Evolutionary conservation across 2,888 invertebrate species (phyloP).

Genomic region (Leptinotarsa tumamoca): DNA sequence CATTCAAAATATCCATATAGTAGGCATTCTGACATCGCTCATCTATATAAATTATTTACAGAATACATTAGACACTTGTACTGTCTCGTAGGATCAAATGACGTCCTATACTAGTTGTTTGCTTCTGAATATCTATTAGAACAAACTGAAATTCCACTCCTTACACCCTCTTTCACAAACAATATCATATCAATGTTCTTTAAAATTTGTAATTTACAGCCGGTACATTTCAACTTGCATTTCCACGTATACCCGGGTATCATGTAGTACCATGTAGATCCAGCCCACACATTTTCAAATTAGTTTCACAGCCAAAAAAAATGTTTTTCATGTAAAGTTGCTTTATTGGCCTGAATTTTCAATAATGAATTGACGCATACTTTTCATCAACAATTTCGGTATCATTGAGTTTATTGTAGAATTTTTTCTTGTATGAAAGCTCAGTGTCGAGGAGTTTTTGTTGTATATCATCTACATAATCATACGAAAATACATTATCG

Average conservation of each 20-base stretch:
- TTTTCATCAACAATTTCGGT: conserved; percentile 32
- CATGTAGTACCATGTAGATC: not conserved
- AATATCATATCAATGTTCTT: conserved; percentile 42
- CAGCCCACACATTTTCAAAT: conserved; percentile 3
- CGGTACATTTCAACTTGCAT: conserved; percentile 46
- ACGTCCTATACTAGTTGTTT: conserved; percentile 56
- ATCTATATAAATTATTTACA: conserved; percentile 47
- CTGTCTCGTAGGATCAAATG: not conserved
- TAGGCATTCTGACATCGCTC: conserved; percentile 48
- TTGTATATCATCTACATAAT: conserved; percentile 10
- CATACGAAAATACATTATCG: conserved; percentile 4
- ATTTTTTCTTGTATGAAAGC: conserved; percentile 15
- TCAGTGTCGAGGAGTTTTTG: conserved; percentile 27
- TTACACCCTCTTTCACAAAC: conserved; percentile 47
- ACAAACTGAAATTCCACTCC: conserved; percentile 25
- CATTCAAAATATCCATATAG: conserved; percentile 43
- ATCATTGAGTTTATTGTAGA: conserved; percentile 15
- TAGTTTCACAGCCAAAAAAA: not conserved
- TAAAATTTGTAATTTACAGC: not conserved
- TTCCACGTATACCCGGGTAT: conserved; percentile 19
- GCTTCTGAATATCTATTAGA: conserved; percentile 19
- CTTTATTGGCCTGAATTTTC: too few relatives aligned
- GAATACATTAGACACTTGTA: not conserved
- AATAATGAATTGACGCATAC: conserved; percentile 33
- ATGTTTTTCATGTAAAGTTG: too few relatives aligned